Base-by-base conservation (phyloP, 2,797 vertebrate species). In the Microhierax caerulescens region DNA sequence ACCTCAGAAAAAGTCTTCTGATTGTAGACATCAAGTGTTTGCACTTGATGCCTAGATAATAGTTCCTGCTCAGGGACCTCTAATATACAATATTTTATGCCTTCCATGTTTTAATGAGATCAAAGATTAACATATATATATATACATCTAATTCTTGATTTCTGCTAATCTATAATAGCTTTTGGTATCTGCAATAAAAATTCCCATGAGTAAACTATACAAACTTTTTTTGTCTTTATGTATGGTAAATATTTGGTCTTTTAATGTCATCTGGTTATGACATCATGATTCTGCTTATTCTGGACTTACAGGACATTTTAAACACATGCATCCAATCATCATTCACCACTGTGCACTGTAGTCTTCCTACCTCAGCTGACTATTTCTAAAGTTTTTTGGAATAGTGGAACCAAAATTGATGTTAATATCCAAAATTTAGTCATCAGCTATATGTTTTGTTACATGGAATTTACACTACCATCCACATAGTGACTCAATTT, bases 161-260 rank as follows among this genome's bases (percentile, higher is more conserved):
- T 90, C 91, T 92, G 63, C 75, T 95, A 56, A 85, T 83, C 90
- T 69, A 74, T n/a, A 87, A 36, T 94, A 91, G 51, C 37, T 51
- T 85, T 89, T 82, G 85, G 63, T 56, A 88, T 43, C 88, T 37
- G n/a, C 13, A 76, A 85, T 82, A 92, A 73, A 53, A 50, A 88
- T 95, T 93, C 64, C 63, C 75, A 68, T 7, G 32, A 93, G 41
- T 95, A 85, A 85, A 70, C 90, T 70, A 5, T 9, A 60, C 13
- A 59, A 11, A 69, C 59, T 15, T n/a, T 54, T 84, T 80, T 64
- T 70, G 28, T 93, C 88, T 88, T 81, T n/a, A 47, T 43, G 39
- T 28, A 5, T 54, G 94, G 86, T 80, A 77, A 91, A 95, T 95
- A 95, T 92, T 88, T 94, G 82, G 57, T 61, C 69, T 97, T 97